A percentile compares a stretch with the other conserved stretches of the same genome.
phyloP scores from a whole-genome alignment of 1,140 invertebrate species.

The fruit fly (Drosophila melanogaster) region DNA sequence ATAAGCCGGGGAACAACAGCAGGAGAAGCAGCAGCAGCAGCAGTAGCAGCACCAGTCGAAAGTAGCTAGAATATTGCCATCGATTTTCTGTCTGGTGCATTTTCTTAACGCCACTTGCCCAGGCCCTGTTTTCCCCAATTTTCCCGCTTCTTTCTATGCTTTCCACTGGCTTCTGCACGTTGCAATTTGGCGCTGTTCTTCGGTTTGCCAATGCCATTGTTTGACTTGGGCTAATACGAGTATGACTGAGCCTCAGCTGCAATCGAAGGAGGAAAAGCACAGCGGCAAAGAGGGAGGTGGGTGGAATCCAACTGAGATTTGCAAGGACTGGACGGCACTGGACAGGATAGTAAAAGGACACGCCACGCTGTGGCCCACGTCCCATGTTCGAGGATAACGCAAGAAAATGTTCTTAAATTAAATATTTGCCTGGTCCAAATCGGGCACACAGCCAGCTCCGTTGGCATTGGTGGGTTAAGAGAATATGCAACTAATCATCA shows the following conservation, averaged over 20 bases:
- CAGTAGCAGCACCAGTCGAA: slow-evolving; percentile 32
- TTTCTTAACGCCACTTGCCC: slow-evolving; percentile 69
- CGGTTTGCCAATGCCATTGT: slow-evolving; percentile 75
- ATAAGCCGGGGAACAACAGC: neutral
- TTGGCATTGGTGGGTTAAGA: slow-evolving; percentile 39
- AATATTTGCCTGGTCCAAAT: slow-evolving; percentile 75
- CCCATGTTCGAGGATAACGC: slow-evolving; percentile 49
- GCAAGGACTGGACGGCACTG: slow-evolving; percentile 57
- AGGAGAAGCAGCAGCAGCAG: neutral
- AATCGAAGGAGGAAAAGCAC: slow-evolving; percentile 36
- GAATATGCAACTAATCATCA: slow-evolving; percentile 78
- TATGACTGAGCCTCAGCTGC: slow-evolving; percentile 57
- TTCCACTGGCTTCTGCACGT: slow-evolving; percentile 51
- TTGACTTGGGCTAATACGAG: slow-evolving; percentile 79
- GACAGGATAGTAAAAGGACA: slow-evolving; percentile 40
- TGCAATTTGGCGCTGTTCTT: slow-evolving; percentile 69
- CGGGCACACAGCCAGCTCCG: slow-evolving; percentile 43
- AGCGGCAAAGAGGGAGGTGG: slow-evolving; percentile 4
- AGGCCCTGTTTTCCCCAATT: slow-evolving; percentile 25
- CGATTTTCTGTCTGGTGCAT: slow-evolving; percentile 77
- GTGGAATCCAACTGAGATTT: slow-evolving; percentile 77
- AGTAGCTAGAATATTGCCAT: slow-evolving; percentile 49
- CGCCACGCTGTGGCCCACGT: slow-evolving; percentile 38
- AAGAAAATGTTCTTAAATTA: slow-evolving; percentile 72
- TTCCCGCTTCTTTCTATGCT: slow-evolving; percentile 17